These are phyloP conservation scores for Liodrosophila aerea DNA, from an alignment of 2,888 invertebrate genomes.

Conservation along the genomic window DNA sequence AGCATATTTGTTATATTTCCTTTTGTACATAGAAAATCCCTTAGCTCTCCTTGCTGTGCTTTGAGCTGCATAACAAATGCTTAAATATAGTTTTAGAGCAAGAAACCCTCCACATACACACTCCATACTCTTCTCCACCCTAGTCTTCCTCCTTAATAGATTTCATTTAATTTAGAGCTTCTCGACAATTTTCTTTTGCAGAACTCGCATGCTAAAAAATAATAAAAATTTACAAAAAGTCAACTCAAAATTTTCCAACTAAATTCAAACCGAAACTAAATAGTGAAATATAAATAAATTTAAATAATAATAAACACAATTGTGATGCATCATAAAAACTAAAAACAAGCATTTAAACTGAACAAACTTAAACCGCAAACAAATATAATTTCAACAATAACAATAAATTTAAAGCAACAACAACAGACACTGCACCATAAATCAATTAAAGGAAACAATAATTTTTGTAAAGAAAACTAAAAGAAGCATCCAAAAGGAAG, in stretches of 20 bases:
- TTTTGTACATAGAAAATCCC: too few species aligned
- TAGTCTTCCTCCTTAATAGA: constrained; percentile 49
- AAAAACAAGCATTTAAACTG: constrained; percentile 39
- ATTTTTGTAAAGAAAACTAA: constrained; percentile 38
- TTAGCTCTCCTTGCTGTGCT: constrained; percentile 13
- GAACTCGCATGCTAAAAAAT: constrained; percentile 72
- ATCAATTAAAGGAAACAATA: constrained; percentile 76
- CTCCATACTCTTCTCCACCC: constrained; percentile 4
- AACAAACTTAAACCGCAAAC: constrained; percentile 19
- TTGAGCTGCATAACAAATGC: neutral
- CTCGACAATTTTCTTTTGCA: constrained; percentile 73
- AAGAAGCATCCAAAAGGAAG: constrained; percentile 9
- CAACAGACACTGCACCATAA: constrained; percentile 50
- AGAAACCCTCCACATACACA: neutral
- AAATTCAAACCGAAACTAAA: constrained; percentile 51
- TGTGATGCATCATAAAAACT: constrained; percentile 63
- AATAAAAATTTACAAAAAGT: constrained; percentile 43
- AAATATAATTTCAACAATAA: constrained; percentile 27
- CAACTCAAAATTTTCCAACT: constrained; percentile 58
- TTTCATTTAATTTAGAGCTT: constrained; percentile 72
- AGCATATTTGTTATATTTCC: neutral
- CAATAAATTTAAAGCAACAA: constrained; percentile 21
- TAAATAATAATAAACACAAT: constrained; percentile 41
- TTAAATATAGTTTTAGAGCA: too few species aligned
- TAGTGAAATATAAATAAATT: constrained; percentile 55